A percentile compares a stretch with the other conserved stretches of the same genome.
Conservation (phyloP, 2,113 vertebrate genomes). For the Corydoras maculifer region DNA sequence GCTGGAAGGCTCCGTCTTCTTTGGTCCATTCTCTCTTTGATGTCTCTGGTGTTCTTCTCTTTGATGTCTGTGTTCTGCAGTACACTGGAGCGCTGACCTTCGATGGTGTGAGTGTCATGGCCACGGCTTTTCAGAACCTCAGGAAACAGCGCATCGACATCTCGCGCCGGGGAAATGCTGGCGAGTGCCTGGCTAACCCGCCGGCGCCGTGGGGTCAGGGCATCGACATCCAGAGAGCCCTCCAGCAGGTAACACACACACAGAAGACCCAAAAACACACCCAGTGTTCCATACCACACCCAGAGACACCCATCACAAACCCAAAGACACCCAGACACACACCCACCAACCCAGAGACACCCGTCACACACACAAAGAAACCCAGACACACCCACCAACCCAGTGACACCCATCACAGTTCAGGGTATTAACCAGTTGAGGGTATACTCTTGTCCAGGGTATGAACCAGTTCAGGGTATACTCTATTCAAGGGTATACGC, state of each 20-base stretch:
- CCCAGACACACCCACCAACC: no score
- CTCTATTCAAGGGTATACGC: no score
- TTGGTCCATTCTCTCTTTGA: neutral
- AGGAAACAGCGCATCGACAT: slow-evolving; percentile 90
- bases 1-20: neutral
- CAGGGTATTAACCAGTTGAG: no score
- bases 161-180: slow-evolving; percentile 89
- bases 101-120: slow-evolving; percentile 88
- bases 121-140: slow-evolving; percentile 89
- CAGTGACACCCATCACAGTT: no score
- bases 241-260: slow-evolving; percentile 79
- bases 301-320: neutral
- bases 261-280: neutral
- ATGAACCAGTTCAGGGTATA: no score
- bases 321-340: no score
- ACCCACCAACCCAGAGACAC: no score
- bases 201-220: slow-evolving; percentile 96
- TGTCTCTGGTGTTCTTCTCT: neutral
- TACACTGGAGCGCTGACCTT: slow-evolving; percentile 95
- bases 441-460: no score
- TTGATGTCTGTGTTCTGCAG: slow-evolving; percentile 53
- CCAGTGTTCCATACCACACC: neutral
- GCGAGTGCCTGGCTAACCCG: slow-evolving; percentile 93
- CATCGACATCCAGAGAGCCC: slow-evolving; percentile 94
- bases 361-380: no score